These are phyloP conservation scores for Drosophila acutilabella DNA, from an alignment of 2,888 invertebrate species.

Conservation along the genomic window DNA sequence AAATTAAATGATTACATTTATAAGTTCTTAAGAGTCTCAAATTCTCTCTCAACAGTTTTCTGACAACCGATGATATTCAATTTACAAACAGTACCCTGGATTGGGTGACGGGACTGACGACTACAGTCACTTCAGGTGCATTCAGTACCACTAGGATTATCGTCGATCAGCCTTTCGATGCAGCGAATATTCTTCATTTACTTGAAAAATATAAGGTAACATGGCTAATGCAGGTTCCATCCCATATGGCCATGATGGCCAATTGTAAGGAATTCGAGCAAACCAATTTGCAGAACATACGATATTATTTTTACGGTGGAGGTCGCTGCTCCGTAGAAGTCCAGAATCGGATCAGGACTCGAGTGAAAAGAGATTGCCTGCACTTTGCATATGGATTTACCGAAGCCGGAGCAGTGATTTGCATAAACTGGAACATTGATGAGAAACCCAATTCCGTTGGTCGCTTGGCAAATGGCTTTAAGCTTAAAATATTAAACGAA, in stretches of 20 bases:
- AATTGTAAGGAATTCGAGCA: constrained; percentile 57
- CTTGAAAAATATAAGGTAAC: constrained; percentile 70
- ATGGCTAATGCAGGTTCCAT: constrained; percentile 61
- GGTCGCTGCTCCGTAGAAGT: constrained; percentile 62
- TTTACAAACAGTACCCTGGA: constrained; percentile 71
- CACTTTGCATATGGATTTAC: constrained; percentile 73
- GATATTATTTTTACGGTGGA: constrained; percentile 61
- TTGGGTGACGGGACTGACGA: constrained; percentile 67
- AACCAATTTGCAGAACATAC: constrained; percentile 61
- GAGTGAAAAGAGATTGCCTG: constrained; percentile 59
- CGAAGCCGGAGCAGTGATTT: constrained; percentile 67
- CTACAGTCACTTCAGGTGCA: constrained; percentile 63
- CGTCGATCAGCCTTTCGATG: constrained; percentile 63
- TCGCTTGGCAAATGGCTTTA: constrained; percentile 54
- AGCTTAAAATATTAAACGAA: constrained; percentile 74
- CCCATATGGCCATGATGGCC: constrained; percentile 60
- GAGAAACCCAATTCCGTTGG: constrained; percentile 76
- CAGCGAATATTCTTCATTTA: constrained; percentile 58
- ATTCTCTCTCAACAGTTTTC: constrained; percentile 4
- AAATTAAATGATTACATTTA: neutral
- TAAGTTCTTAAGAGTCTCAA: neutral
- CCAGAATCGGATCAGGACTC: constrained; percentile 59
- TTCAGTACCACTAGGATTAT: constrained; percentile 73
- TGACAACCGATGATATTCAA: constrained; percentile 68
- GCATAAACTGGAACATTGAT: constrained; percentile 56